These are phyloP conservation scores for Oreamnos americanus DNA, from an alignment of 2,113 vertebrate genomes.

Conservation along the genomic window DNA sequence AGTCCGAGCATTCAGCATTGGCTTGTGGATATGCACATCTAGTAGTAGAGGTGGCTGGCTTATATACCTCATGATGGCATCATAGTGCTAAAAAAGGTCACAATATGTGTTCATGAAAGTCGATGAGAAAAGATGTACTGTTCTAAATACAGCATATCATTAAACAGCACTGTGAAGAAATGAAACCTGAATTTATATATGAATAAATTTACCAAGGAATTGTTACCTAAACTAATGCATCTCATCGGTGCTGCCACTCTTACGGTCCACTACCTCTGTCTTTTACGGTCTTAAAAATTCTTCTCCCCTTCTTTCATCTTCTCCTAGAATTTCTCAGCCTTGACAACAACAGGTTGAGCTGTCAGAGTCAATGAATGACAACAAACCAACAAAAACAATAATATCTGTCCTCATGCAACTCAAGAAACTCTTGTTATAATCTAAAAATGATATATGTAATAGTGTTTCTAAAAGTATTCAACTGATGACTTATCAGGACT, in stretches of 20 bases:
- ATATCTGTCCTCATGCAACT: neutral
- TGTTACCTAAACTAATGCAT: neutral
- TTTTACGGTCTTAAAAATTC: neutral
- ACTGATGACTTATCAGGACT: neutral
- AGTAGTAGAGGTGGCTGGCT: constrained; percentile 97
- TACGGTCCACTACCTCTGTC: neutral
- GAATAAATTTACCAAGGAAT: neutral
- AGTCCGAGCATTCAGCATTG: constrained; percentile 95
- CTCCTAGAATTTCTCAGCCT: neutral
- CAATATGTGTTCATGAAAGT: neutral
- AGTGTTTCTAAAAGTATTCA: neutral
- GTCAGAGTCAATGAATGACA: neutral
- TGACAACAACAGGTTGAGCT: neutral
- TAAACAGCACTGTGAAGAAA: neutral
- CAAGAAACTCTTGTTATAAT: constrained; percentile 10
- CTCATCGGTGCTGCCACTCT: neutral
- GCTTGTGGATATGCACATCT: constrained; percentile 98
- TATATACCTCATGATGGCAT: constrained; percentile 99
- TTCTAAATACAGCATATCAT: neutral
- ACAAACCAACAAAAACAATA: neutral
- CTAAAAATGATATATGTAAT: neutral
- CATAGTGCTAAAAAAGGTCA: constrained; percentile 89
- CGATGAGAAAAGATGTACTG: neutral
- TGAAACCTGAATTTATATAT: neutral
- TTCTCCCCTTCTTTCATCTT: neutral